Evolutionary conservation across 1,140 invertebrate species (phyloP), one percentile per base, ranked within the genome.

Genomic region (Ridgeia piscesae): DNA sequence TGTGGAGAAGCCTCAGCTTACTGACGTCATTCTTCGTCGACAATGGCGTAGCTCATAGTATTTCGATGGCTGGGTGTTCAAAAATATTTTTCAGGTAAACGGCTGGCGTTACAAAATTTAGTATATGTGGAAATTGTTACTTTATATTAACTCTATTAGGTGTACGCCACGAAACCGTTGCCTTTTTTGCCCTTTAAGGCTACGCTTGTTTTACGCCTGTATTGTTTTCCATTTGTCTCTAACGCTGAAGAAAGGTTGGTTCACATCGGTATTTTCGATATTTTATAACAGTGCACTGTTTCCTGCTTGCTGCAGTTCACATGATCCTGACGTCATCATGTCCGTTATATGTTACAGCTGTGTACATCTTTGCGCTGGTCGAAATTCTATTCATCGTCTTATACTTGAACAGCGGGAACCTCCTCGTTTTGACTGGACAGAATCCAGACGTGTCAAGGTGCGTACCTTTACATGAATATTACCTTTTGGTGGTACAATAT

Each of bases 401-500:
- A 17, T 91, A 93, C 89, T 0, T 93, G 33, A 92, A 93, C 35
- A 33, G 33, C 8, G 91, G 88, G 89, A 92, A 1, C n/a, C 27
- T 93, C 42, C 35, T 93, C 34, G 31, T 88, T 8, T 8, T 89
- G 31, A 42, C 92, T n/a, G 77, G 89, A 9, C 92, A 93, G 42
- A 34, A 93, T 33, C 34, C 33, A 91, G 90, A 91, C n/a, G 91
- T 91, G 0, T 91, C 91, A 33, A 91, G 91, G 91, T 91, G 14
- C 14, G 6, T 6, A 77, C 27, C 2, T 1, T 77, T 77, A 77
- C 58, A 0, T 0, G 0, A 77, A 77, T 4, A 14, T 0, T 21
- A 21, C 27, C 8, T 21, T 77, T 0, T 77, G 58, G 58, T 77
- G 58, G 58, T 31, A 77, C 27, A 77, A 77, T 77, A 77, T 17